Evolutionary conservation across 1,140 invertebrate species (phyloP).

Genomic region (Holotrichia oblita): DNA sequence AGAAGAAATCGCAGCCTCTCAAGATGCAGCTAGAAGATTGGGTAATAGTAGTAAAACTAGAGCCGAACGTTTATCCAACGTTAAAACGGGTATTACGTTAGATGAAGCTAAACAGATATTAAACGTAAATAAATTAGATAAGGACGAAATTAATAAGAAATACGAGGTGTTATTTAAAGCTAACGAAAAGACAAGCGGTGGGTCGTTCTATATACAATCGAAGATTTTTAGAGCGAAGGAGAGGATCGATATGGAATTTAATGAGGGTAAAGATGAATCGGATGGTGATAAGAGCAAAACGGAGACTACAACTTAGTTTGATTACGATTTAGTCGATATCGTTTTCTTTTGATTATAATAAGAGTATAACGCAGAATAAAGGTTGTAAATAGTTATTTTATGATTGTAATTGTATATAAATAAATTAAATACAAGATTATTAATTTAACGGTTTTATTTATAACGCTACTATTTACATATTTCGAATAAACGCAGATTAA

Average conservation of each 20-base stretch:
- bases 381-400: slow-evolving; percentile 10
- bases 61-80: slow-evolving; percentile 79
- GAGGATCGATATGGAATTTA: slow-evolving; percentile 83
- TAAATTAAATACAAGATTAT: background rate
- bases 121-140: slow-evolving; percentile 79
- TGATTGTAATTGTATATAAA: background rate
- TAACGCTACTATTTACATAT: background rate
- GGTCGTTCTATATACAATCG: slow-evolving; percentile 97
- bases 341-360: background rate
- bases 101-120: slow-evolving; percentile 95
- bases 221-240: slow-evolving; percentile 96
- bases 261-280: slow-evolving; percentile 45
- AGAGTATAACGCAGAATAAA: background rate
- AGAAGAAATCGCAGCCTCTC: slow-evolving; percentile 86
- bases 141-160: slow-evolving; percentile 79
- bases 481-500: background rate
- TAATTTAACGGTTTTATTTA: too few species aligned
- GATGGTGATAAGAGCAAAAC: slow-evolving; percentile 30
- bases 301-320: slow-evolving; percentile 9
- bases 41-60: slow-evolving; percentile 73
- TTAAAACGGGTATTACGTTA: slow-evolving; percentile 79
- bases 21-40: slow-evolving; percentile 83
- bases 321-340: slow-evolving; percentile 14
- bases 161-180: slow-evolving; percentile 90
- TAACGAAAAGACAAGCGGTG: slow-evolving; percentile 93